Percentiles rank a stretch among this genome's conserved stretches.
phyloP scores from a whole-genome alignment of 2,113 vertebrate species.

The Brachypteracias leptosomus region DNA sequence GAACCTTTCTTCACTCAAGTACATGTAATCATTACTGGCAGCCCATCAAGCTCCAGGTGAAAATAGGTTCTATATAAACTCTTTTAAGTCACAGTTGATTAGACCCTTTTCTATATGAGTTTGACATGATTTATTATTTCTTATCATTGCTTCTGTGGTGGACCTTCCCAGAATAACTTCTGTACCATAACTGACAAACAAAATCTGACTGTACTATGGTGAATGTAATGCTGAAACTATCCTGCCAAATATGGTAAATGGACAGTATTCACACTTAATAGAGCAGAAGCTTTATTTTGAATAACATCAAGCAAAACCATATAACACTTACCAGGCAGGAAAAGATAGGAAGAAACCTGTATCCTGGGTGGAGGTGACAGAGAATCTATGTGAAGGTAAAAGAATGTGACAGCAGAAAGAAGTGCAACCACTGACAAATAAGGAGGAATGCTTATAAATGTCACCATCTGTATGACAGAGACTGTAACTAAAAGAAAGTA shows the following conservation, averaged over 20 bases:
- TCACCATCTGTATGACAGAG: background rate
- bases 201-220: background rate
- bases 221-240: background rate
- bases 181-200: background rate
- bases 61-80: constrained; percentile 43
- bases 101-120: background rate
- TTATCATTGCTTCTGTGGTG: background rate
- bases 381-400: background rate
- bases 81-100: constrained; percentile 54
- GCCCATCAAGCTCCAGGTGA: constrained; percentile 41
- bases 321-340: background rate
- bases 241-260: background rate
- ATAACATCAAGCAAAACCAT: background rate
- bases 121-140: constrained; percentile 40
- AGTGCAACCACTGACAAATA: background rate
- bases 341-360: background rate
- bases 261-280: background rate
- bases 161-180: background rate
- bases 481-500: background rate
- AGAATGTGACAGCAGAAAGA: background rate
- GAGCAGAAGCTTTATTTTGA: background rate
- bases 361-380: background rate
- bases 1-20: constrained; percentile 36
- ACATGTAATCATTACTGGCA: constrained; percentile 44
- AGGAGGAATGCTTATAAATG: background rate